Evolutionary conservation across 1,140 invertebrate genomes (phyloP), one percentile per base, ranked within the genome.

Genomic region (Latrodectus geometricus): DNA sequence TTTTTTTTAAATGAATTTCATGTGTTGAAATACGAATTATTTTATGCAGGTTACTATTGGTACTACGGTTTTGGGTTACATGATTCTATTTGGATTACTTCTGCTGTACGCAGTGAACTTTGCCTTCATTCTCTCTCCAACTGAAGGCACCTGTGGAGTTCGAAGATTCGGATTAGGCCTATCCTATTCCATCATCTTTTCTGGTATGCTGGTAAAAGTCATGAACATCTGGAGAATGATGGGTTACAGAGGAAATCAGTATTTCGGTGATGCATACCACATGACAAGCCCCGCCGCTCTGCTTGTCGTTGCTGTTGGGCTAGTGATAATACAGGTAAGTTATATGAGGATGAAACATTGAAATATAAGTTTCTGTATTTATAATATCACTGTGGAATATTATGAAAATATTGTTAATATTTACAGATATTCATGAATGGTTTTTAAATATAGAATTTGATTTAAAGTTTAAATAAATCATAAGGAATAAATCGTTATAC

Each of bases 251-350:
- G 85, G 85, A 20, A 81, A 76, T 21, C 69, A 77, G n/a, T 65
- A 52, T 20, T 48, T 87, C 2, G 73, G 72, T 23, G 78, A 87
- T 68, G 94, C 96, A 87, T 99, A 97, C 86, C 97, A 92, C 90
- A 99, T 98, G 0, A 97, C 97, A 35, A 99, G 61, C 54, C 82
- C 82, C 8, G 82, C 76, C 15, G 83, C 82, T 17, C 49, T 88
- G 69, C 61, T 86, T 0, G 75, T 88, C 20, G 72, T 88, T 9
- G 76, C 82, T 50, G 82, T 86, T 12, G 82, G 82, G n/a, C 82
- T 86, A 9, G 87, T 80, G 9, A 65, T 86, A 4, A 82, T 85
- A 56, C 87, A 85, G 68, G 79, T 83, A 35, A 56, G 73, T 56
- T 70, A 52, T 35, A n/a, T n/a, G n/a, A n/a, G n/a, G n/a, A n/a